Conservation (phyloP, 2,797 vertebrate genomes). For the Dryobates pubescens region DNA sequence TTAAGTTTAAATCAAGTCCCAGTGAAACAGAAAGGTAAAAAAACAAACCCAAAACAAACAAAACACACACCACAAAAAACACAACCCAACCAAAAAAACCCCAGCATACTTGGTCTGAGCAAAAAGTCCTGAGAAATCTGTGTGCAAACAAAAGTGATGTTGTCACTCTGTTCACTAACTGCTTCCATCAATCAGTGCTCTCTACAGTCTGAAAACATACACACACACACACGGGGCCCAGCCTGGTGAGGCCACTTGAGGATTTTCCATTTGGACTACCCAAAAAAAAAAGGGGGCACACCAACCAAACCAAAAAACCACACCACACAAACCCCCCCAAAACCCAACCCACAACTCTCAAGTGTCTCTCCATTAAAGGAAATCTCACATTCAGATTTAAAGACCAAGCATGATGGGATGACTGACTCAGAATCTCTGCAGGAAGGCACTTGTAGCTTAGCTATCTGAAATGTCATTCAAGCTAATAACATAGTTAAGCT, state of each 20-base stretch:
- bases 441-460: background rate
- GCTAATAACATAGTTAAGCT: background rate
- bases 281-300: no score
- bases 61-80: background rate
- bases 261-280: background rate
- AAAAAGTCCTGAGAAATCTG: background rate
- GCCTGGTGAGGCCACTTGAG: background rate
- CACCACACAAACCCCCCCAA: no score
- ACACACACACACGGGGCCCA: background rate
- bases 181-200: background rate
- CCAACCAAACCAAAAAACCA: no score
- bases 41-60: background rate
- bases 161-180: background rate
- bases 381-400: background rate
- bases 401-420: background rate
- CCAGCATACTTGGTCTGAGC: background rate
- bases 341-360: background rate
- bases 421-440: background rate
- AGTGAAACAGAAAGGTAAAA: background rate
- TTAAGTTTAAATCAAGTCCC: constrained; percentile 34
- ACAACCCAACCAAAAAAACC: no score
- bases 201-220: background rate
- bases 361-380: background rate
- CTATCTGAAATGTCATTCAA: background rate
- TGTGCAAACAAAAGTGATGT: background rate